phyloP scores from a whole-genome alignment of 2,797 vertebrate genomes.

The Cottoperca gobio region DNA sequence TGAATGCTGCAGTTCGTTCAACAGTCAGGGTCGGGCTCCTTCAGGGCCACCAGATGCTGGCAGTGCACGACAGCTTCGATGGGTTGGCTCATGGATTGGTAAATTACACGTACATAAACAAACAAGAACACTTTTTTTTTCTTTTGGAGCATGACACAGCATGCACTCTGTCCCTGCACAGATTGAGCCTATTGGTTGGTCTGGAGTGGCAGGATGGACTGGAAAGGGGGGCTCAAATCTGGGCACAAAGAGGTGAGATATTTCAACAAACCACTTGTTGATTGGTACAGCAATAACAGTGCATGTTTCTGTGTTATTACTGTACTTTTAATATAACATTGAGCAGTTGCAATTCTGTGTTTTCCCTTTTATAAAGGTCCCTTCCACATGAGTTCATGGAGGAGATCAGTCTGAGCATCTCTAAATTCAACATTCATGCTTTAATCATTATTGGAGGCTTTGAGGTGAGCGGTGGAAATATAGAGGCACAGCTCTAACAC shows the following conservation, averaged over 20 bases:
- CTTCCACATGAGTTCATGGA: constrained; percentile 89
- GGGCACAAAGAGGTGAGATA: constrained; percentile 92
- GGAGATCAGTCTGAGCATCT: constrained; percentile 90
- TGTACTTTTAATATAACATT: background rate
- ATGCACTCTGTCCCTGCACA: constrained; percentile 59
- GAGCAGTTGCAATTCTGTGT: background rate
- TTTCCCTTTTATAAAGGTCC: constrained; percentile 49
- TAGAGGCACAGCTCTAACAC: background rate
- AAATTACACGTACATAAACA: constrained; percentile 31
- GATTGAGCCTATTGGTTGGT: constrained; percentile 92
- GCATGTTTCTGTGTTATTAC: background rate
- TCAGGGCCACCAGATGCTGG: constrained; percentile 92
- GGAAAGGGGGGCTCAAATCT: constrained; percentile 94
- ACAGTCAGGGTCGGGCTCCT: constrained; percentile 91
- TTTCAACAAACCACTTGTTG: background rate
- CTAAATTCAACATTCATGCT: constrained; percentile 90
- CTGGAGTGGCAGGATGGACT: constrained; percentile 91
- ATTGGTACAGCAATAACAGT: background rate
- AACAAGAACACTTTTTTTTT: background rate
- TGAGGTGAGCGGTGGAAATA: constrained; percentile 83
- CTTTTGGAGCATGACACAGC: background rate
- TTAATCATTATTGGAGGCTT: constrained; percentile 94
- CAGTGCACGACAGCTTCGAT: constrained; percentile 92
- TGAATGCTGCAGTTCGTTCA: constrained; percentile 92
- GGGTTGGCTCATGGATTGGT: constrained; percentile 91